Evolutionary conservation across 2,113 vertebrate genomes (phyloP).

Genomic region (Gasterosteus nipponicus): DNA sequence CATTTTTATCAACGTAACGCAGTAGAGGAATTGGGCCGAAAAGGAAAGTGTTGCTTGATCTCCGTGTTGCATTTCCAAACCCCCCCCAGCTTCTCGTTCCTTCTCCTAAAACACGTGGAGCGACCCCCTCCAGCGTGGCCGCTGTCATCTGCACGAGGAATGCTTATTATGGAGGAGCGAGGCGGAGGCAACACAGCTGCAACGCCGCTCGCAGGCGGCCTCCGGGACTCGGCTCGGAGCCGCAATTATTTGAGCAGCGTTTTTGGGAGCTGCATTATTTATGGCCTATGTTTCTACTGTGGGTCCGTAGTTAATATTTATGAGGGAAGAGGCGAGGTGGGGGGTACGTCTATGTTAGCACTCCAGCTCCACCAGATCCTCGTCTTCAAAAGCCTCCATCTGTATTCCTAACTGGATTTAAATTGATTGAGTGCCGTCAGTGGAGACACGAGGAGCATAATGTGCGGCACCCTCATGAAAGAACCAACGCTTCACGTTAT

Average conservation of each 20-base stretch:
- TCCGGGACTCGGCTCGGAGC: conserved; percentile 44
- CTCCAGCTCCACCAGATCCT: conserved; percentile 4
- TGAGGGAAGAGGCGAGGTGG: conserved; percentile 20
- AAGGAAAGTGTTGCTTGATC: neutral
- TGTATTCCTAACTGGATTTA: conserved; percentile 3
- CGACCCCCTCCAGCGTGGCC: neutral
- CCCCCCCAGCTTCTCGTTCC: neutral
- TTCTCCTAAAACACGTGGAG: neutral
- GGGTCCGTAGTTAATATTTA: conserved; percentile 60
- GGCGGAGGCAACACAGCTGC: conserved; percentile 27
- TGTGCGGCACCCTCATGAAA: conserved; percentile 3
- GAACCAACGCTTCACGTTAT: conserved; percentile 5
- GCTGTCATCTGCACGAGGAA: conserved; percentile 26
- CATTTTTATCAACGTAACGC: conserved; percentile 11
- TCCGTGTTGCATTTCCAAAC: neutral
- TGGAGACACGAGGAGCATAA: neutral
- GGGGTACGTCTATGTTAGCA: neutral
- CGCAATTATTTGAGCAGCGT: conserved; percentile 65
- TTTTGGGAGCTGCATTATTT: conserved; percentile 62
- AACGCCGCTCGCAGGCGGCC: conserved; percentile 29
- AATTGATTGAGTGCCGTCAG: conserved; percentile 1
- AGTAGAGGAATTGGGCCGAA: neutral
- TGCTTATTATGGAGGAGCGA: conserved; percentile 48
- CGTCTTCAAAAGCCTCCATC: conserved; percentile 6
- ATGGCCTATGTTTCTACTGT: conserved; percentile 45